phyloP scores from a whole-genome alignment of 2,888 invertebrate genomes.

The Boloria selene region DNA sequence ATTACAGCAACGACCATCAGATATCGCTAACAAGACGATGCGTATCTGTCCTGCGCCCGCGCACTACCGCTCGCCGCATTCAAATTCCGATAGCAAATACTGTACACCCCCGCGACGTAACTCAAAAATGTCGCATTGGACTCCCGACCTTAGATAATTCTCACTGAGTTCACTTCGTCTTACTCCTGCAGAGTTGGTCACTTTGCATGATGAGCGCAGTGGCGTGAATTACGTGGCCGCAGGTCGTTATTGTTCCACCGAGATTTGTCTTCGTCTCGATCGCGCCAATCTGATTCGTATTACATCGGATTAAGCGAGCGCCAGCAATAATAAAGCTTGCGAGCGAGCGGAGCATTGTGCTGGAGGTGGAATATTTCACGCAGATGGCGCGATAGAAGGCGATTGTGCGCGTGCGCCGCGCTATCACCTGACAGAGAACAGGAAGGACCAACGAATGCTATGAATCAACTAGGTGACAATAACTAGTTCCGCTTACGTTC shows the following conservation, averaged over 20 bases:
- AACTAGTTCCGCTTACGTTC: constrained; percentile 45
- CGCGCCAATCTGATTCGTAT: constrained; percentile 40
- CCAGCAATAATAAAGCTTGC: constrained; percentile 33
- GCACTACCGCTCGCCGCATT: constrained; percentile 55
- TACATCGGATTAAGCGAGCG: background rate
- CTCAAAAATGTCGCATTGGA: constrained; percentile 45
- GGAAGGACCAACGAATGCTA: constrained; percentile 67
- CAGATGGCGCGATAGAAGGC: constrained; percentile 71
- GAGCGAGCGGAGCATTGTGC: constrained; percentile 52
- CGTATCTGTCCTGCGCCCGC: constrained; percentile 61
- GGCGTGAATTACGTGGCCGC: constrained; percentile 79
- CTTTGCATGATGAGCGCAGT: constrained; percentile 78
- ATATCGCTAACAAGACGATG: constrained; percentile 80
- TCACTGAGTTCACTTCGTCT: constrained; percentile 44
- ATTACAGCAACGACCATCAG: constrained; percentile 77
- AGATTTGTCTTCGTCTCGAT: constrained; percentile 36
- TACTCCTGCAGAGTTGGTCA: constrained; percentile 45
- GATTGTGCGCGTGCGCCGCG: constrained; percentile 61
- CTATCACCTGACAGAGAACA: constrained; percentile 60
- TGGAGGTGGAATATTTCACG: constrained; percentile 74
- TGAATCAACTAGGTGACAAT: constrained; percentile 63
- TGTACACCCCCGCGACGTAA: constrained; percentile 65
- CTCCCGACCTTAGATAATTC: constrained; percentile 11
- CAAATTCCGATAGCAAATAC: constrained; percentile 69
- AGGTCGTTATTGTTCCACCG: constrained; percentile 60